Evolutionary conservation across 1,140 invertebrate genomes (phyloP).

Genomic region (Drosophila sp.): DNA sequence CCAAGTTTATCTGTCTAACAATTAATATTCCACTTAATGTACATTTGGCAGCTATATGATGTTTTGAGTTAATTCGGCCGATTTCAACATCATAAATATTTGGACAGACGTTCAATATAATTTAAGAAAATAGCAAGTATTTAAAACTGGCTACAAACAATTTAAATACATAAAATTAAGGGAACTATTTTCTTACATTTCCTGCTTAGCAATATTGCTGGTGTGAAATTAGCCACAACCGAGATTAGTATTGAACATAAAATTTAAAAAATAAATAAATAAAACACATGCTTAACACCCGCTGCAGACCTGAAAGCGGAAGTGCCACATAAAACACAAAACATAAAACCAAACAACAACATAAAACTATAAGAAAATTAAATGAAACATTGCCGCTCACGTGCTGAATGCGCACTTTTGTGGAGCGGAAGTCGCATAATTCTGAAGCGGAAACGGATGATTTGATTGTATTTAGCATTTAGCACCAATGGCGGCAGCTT

Average conservation of each 20-base stretch:
- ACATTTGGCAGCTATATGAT: no score
- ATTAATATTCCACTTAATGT: no score
- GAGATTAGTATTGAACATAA: no score
- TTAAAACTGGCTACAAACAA: no score
- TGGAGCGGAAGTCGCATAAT: conserved; percentile 74
- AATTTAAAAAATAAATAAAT: not conserved
- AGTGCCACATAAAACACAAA: conserved; percentile 1
- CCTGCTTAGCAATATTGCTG: conserved; percentile 4
- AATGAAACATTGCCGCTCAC: conserved; percentile 46
- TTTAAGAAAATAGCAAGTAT: no score
- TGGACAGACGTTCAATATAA: no score
- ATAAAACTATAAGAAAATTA: conserved; percentile 2
- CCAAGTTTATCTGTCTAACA: no score
- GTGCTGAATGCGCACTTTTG: conserved; percentile 57
- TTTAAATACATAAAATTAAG: no score
- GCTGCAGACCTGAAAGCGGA: not conserved
- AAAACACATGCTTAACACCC: not conserved
- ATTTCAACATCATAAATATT: no score
- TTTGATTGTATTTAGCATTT: conserved; percentile 69
- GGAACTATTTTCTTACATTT: no score
- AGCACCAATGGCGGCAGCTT: conserved; percentile 53
- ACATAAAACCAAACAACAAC: conserved; percentile 7
- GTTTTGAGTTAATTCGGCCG: no score
- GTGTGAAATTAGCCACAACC: not conserved
- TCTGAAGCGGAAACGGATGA: conserved; percentile 71